phyloP scores from a whole-genome alignment of 2,797 vertebrate genomes.

The Ibycter americanus region DNA sequence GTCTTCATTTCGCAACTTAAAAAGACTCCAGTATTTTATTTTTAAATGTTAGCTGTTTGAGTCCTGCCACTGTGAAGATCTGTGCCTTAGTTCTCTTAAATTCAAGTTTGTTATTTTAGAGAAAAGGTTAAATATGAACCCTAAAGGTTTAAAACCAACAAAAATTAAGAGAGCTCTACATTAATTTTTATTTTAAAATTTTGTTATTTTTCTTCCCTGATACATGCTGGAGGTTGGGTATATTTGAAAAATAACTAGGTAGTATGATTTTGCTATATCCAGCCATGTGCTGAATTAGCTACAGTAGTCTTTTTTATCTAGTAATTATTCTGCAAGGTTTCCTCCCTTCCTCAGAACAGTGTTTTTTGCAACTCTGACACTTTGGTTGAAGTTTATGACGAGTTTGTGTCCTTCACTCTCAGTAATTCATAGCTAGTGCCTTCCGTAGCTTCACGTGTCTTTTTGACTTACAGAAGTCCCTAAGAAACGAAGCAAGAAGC shows the following conservation, averaged over 20 bases:
- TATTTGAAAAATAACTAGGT: neutral
- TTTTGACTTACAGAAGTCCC: neutral
- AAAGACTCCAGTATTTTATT: conserved; percentile 39
- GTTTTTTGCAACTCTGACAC: neutral
- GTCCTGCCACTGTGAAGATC: conserved; percentile 7
- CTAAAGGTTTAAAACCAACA: neutral
- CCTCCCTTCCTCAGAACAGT: neutral
- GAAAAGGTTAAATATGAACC: conserved; percentile 4
- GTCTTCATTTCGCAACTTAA: conserved; percentile 22
- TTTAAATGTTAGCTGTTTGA: conserved; percentile 47
- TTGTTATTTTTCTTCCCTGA: neutral
- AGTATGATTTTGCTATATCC: neutral
- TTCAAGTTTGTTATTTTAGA: conserved; percentile 15
- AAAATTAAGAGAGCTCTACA: neutral
- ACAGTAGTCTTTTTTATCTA: neutral
- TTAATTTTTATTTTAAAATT: conserved; percentile 1
- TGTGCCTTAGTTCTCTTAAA: conserved; percentile 21
- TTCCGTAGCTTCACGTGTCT: neutral
- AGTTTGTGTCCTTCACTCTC: neutral
- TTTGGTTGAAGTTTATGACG: conserved; percentile 7
- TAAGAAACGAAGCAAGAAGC: neutral
- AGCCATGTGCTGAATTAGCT: conserved; percentile 45
- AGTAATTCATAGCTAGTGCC: neutral
- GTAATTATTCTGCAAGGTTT: conserved; percentile 32
- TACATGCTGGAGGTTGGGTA: neutral